Evolutionary conservation across 2,113 vertebrate species (phyloP), one percentile per base, ranked within the genome.

Genomic region (Megaceryle maxima): DNA sequence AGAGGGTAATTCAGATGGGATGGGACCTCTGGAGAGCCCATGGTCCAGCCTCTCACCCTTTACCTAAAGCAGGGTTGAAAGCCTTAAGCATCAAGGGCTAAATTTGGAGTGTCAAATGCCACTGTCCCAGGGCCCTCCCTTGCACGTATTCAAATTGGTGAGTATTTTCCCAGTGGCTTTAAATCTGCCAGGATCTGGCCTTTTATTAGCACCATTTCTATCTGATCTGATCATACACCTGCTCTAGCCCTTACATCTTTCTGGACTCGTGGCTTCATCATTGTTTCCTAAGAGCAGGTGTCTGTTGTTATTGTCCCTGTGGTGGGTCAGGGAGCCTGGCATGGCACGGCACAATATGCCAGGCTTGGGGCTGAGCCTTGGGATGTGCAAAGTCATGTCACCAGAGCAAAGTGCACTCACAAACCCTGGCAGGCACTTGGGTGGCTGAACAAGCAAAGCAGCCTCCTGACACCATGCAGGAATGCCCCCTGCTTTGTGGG

Each of bases 81-180:
- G n/a, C 31, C 5, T 44, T 48, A 77, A 82, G 11, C 3, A 9
- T 46, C 6, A 51, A 10, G 2, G 37, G 59, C 20, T 83, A 44
- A 70, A 5, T 25, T 28, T 55, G 41, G 25, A 55, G 25, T 5
- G 21, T n/a, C 41, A 74, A 55, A 41, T 5, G 13, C 33, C 4
- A 1, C 9, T 51, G 10, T 60, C 72, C 25, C 57, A 67, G n/a
- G 17, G 15, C 5, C 44, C 28, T 89, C 35, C 31, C 22, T 59
- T 31, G 21, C 24, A 72, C 13, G 14, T 10, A 11, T 46, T 70
- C 24, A 68, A 39, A 56, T 24, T 0, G 0, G 4, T 24, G 53
- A 39, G 4, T 3, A 16, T 92, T 91, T 84, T 72, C 18, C 68
- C 39, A 46, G 19, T 43, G 15, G 10, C 48, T 81, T 83, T 57